A percentile compares a stretch with the other conserved stretches of the same genome.
phyloP scores from a whole-genome alignment of 2,113 vertebrate species.

The Tupaia chinensis region DNA sequence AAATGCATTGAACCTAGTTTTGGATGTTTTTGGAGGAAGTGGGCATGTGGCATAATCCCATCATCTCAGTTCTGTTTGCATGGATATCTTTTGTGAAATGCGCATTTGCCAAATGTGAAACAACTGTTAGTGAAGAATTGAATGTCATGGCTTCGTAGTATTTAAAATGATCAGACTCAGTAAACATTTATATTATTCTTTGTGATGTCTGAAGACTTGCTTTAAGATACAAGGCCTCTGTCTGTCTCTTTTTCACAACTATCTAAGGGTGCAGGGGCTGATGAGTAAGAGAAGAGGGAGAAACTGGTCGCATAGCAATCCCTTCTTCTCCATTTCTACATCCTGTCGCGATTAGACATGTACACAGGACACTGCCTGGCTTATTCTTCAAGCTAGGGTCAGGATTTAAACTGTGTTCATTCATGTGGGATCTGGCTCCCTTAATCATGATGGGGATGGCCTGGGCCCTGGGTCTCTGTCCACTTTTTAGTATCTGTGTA shows the following conservation, averaged over 20 bases:
- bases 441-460: too few species aligned
- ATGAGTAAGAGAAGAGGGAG: too few species aligned
- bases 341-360: too few species aligned
- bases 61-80: neutral
- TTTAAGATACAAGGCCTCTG: neutral
- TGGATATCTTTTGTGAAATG: constrained; percentile 41
- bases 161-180: neutral
- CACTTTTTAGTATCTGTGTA: neutral
- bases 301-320: too few species aligned
- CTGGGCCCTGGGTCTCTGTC: neutral
- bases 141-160: neutral
- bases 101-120: neutral
- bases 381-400: too few species aligned
- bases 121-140: neutral
- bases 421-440: too few species aligned
- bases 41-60: neutral
- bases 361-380: too few species aligned
- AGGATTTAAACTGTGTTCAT: too few species aligned
- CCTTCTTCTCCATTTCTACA: too few species aligned
- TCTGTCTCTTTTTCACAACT: neutral
- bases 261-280: too few species aligned
- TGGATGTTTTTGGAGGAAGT: neutral
- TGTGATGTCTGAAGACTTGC: neutral
- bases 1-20: neutral
- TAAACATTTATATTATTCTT: neutral